phyloP scores from a whole-genome alignment of 1,140 invertebrate species.

The Charaxes varanes region DNA sequence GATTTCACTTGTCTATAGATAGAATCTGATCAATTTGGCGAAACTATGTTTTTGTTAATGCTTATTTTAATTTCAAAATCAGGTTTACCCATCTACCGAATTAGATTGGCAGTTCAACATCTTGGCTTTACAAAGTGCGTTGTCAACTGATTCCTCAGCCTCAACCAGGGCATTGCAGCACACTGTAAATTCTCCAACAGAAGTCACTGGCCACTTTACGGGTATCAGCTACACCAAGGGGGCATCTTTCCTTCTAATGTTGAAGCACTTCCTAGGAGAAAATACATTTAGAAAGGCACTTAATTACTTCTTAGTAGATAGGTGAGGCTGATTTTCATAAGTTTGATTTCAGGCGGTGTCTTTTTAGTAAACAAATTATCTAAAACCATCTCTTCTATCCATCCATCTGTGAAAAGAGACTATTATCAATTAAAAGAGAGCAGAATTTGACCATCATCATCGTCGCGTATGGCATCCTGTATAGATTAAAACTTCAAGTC shows the following conservation, averaged over 20 bases:
- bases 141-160: constrained; percentile 39
- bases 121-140: constrained; percentile 50
- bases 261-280: constrained; percentile 79
- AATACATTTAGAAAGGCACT: constrained; percentile 78
- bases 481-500: no score
- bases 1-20: no score
- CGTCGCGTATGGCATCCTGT: no score
- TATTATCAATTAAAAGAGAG: no score
- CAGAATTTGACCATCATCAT: no score
- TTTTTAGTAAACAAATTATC: constrained; percentile 1
- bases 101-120: constrained; percentile 54
- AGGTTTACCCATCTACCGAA: constrained; percentile 43
- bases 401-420: no score
- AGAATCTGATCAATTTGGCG: no score
- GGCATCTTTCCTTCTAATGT: constrained; percentile 83
- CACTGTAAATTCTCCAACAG: constrained; percentile 67
- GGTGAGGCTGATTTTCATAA: constrained; percentile 43
- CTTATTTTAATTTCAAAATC: constrained; percentile 4
- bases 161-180: constrained; percentile 47
- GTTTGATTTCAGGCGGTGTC: constrained; percentile 23
- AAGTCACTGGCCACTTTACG: constrained; percentile 76
- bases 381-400: no score
- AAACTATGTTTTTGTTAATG: no score
- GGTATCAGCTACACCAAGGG: constrained; percentile 79
- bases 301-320: constrained; percentile 70